Evolutionary conservation across 2,113 vertebrate genomes (phyloP), one percentile per base, ranked within the genome.

Genomic region (Promerops cafer): DNA sequence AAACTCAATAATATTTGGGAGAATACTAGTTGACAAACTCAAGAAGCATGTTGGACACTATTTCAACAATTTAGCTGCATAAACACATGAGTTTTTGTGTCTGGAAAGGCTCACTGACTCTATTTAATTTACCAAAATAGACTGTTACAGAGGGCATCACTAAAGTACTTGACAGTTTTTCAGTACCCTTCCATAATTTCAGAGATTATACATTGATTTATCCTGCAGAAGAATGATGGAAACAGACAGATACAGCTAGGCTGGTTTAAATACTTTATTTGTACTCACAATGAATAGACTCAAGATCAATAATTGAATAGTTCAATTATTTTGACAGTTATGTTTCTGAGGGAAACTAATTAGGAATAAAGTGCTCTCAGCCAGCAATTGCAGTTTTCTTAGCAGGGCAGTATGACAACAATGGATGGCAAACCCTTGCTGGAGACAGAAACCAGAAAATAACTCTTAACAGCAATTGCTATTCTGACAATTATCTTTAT

Each of bases 311-410:
- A 94, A 76, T 77, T 81, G 42, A 87, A 54, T 47, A 84, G 77
- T 75, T 94, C 47, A 74, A 76, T 83, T 90, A 90, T 87, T 96
- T 94, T 95, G 84, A 93, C 72, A 94, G 56, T 39, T 81, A 53
- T 39, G 14, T 89, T 89, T 92, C 23, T 65, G 54, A 79, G 22
- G 33, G 9, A 72, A 91, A 74, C 54, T 94, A 89, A 87, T 87
- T 77, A 91, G 54, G 28, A 92, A 83, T 40, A 81, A 88, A 90
- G 40, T 57, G n/a, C 45, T 87, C 37, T 77, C 47, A 78, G 61
- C 4, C 35, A 95, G 47, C 21, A 78, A 59, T 10, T 83, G 56
- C 16, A 39, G 33, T 50, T 89, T 95, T 84, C 64, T 84, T 94
- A 89, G 81, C 30, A 89, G 30, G 28, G 18, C 1, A 1, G 33